These are phyloP conservation scores for Enteromius unitaeniatus DNA, from an alignment of 2,797 vertebrate species.

Conservation along the genomic window DNA sequence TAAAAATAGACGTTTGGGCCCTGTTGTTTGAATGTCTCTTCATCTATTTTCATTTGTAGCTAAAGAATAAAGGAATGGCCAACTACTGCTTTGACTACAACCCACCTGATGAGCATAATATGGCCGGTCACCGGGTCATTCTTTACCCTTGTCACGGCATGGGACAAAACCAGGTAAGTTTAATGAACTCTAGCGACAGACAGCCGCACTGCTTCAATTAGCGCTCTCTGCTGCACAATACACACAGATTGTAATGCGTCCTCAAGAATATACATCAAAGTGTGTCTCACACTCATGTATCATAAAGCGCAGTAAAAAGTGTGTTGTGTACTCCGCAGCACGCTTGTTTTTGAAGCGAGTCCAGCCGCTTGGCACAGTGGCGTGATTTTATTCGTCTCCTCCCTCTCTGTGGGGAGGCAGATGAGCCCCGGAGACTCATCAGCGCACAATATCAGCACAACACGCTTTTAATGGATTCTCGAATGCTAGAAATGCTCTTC, in stretches of 20 bases:
- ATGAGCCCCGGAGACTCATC: slow-evolving; percentile 31
- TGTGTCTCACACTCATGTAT: not conserved
- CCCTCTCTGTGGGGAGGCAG: slow-evolving; percentile 24
- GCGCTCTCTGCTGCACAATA: not conserved
- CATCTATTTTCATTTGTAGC: slow-evolving; percentile 70
- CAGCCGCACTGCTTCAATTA: not conserved
- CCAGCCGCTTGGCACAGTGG: slow-evolving; percentile 14
- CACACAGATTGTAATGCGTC: not conserved
- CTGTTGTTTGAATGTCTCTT: not conserved
- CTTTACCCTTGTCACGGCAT: slow-evolving; percentile 93
- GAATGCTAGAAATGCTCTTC: not conserved
- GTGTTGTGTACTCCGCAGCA: slow-evolving; percentile 16
- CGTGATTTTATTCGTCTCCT: slow-evolving; percentile 15
- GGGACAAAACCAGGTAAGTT: slow-evolving; percentile 94
- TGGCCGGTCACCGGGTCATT: slow-evolving; percentile 83
- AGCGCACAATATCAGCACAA: slow-evolving; percentile 22
- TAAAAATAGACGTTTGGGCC: not conserved
- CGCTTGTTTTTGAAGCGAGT: slow-evolving; percentile 39
- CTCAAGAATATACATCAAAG: slow-evolving; percentile 24
- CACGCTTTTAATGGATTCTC: slow-evolving; percentile 15
- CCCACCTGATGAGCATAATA: slow-evolving; percentile 80
- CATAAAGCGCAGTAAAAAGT: slow-evolving; percentile 1
- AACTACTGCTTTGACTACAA: slow-evolving; percentile 96
- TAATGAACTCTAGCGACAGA: not conserved
- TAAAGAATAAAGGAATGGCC: slow-evolving; percentile 86